Percentiles rank a stretch among this genome's conserved stretches.
Evolutionary conservation across 2,888 invertebrate genomes (phyloP).

Genomic region (Leptogaster cylindrica): DNA sequence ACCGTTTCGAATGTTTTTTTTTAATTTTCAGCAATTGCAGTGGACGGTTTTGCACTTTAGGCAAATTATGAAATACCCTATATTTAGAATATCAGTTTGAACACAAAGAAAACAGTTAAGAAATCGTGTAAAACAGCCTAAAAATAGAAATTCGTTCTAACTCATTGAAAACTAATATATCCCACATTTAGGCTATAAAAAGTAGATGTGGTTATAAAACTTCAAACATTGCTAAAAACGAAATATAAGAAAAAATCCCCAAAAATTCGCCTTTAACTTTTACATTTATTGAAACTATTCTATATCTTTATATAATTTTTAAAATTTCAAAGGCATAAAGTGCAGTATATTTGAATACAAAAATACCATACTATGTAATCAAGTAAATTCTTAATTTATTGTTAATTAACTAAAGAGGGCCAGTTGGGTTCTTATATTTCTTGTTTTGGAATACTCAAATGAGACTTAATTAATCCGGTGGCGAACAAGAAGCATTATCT

Average conservation of each 20-base stretch:
- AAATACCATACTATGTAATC: conserved; percentile 22
- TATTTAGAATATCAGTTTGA: too few relatives aligned
- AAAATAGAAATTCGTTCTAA: too few relatives aligned
- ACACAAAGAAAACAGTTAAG: too few relatives aligned
- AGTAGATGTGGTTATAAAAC: too few relatives aligned
- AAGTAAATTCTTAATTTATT: conserved; percentile 13
- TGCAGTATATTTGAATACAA: conserved; percentile 26
- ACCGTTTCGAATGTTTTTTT: too few relatives aligned
- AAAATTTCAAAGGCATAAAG: conserved; percentile 37
- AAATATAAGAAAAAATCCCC: not conserved
- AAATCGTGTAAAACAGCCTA: too few relatives aligned
- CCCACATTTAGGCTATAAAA: too few relatives aligned
- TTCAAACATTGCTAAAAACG: too few relatives aligned
- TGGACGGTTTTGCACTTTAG: too few relatives aligned
- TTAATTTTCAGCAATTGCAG: too few relatives aligned
- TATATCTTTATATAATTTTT: conserved; percentile 28
- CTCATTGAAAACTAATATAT: too few relatives aligned
- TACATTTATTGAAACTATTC: conserved; percentile 36
- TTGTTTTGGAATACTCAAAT: not conserved
- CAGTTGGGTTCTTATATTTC: not conserved
- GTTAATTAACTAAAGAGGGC: not conserved
- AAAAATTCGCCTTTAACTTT: conserved; percentile 22
- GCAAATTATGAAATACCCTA: too few relatives aligned
- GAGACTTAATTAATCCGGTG: not conserved
- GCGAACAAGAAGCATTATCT: conserved; percentile 20